Conservation (phyloP, 35 echinoderm and acorn worm species). For the Lytechinus pictus region DNA sequence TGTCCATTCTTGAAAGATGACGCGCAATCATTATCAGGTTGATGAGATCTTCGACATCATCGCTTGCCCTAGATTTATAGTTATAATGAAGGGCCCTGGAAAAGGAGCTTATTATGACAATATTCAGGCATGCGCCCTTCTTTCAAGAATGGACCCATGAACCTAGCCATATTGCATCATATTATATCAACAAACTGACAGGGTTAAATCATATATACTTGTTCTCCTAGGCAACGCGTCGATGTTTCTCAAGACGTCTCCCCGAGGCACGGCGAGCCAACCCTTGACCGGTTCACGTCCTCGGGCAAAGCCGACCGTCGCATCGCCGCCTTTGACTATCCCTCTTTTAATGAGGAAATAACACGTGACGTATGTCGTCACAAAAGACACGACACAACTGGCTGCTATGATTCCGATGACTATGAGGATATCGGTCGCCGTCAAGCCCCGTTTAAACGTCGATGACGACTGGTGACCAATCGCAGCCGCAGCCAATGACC, state of each 20-base stretch:
- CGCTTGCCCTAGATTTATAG: neutral
- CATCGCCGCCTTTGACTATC: slow-evolving; percentile 7
- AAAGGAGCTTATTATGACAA: neutral
- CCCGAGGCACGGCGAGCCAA: neutral
- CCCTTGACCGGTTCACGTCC: neutral
- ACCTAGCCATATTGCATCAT: neutral
- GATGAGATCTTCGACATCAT: neutral
- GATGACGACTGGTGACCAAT: neutral
- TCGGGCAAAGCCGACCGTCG: neutral
- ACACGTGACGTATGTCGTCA: slow-evolving; percentile 4
- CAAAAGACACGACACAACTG: neutral
- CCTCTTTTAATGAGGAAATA: slow-evolving; percentile 21
- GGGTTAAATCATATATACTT: neutral
- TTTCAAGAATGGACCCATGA: neutral
- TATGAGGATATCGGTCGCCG: neutral
- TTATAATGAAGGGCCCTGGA: too few relatives aligned
- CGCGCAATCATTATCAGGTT: neutral
- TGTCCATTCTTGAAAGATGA: neutral
- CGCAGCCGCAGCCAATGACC: neutral
- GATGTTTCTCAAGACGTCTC: neutral
- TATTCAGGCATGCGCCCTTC: neutral
- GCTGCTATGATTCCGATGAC: neutral
- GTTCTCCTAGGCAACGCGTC: neutral
- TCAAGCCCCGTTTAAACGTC: neutral
- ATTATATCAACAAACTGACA: neutral